phyloP scores from a whole-genome alignment of 2,888 invertebrate genomes.

The Mamestra brassicae region DNA sequence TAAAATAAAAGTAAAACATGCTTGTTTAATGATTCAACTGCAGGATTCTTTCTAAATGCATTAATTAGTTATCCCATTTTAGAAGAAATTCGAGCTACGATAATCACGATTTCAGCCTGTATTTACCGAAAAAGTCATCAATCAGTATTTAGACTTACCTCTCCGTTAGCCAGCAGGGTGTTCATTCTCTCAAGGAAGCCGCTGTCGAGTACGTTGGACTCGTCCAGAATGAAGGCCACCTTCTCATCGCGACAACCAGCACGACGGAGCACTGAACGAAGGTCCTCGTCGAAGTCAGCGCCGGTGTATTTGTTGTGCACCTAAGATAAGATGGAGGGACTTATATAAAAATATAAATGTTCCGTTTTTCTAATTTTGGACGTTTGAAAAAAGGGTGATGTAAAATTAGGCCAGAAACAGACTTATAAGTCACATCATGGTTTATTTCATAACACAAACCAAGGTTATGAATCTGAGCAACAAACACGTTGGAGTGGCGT shows the following conservation, averaged over 20 bases:
- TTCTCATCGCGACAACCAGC: slow-evolving; percentile 99
- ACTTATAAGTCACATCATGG: background rate
- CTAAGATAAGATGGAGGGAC: slow-evolving; percentile 75
- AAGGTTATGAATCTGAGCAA: too few species aligned
- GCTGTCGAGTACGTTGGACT: slow-evolving; percentile 99
- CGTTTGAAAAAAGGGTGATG: background rate
- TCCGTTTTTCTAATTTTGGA: background rate
- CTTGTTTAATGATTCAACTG: too few species aligned
- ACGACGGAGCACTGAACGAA: slow-evolving; percentile 96
- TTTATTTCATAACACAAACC: background rate
- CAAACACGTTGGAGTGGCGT: too few species aligned
- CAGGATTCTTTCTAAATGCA: too few species aligned
- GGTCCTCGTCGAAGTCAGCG: slow-evolving; percentile 99
- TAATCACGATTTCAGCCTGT: background rate
- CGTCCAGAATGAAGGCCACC: slow-evolving; percentile 99
- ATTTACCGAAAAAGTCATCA: background rate
- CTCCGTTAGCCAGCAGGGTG: slow-evolving; percentile 99
- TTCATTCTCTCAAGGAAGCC: slow-evolving; percentile 99
- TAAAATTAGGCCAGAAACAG: background rate
- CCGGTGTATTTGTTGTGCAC: slow-evolving; percentile 99
- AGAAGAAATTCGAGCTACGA: background rate
- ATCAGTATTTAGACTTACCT: slow-evolving; percentile 86
- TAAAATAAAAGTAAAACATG: slow-evolving; percentile 50
- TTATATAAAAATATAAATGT: background rate
- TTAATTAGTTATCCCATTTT: background rate